A percentile compares a stretch with the other conserved stretches of the same genome.
Conservation (phyloP, 2,888 invertebrate genomes). For the Caradrina kadenii region DNA sequence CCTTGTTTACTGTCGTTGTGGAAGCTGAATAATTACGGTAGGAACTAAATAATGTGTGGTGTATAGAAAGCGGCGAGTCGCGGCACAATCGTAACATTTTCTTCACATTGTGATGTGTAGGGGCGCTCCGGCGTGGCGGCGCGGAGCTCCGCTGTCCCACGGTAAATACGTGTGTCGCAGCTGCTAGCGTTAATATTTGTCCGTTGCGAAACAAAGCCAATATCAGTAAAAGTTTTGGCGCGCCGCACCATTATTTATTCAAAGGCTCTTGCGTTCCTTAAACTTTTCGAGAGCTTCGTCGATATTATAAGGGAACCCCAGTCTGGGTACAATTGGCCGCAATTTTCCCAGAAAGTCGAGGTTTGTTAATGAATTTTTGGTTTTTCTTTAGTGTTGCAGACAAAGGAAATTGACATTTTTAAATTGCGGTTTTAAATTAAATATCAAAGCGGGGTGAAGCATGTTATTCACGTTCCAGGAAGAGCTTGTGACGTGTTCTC, state of each 20-base stretch:
- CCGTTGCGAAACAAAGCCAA: conserved; percentile 81
- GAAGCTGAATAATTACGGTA: background rate
- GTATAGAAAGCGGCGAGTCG: background rate
- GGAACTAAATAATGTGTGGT: conserved; percentile 28
- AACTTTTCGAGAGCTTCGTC: conserved; percentile 72
- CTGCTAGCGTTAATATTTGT: conserved; percentile 81
- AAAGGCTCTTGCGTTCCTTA: conserved; percentile 79
- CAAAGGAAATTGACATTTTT: conserved; percentile 31
- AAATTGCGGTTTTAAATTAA: conserved; percentile 28
- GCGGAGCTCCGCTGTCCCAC: conserved; percentile 25
- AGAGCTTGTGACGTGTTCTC: conserved; percentile 25
- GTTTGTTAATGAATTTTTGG: conserved; percentile 65
- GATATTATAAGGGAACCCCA: conserved; percentile 72
- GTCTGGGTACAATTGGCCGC: conserved; percentile 70
- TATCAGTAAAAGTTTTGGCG: conserved; percentile 83
- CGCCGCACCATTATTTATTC: conserved; percentile 82
- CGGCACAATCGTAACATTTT: conserved; percentile 40
- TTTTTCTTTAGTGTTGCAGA: conserved; percentile 52
- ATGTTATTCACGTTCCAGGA: conserved; percentile 22
- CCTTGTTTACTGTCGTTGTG: conserved; percentile 2
- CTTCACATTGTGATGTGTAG: conserved; percentile 38
- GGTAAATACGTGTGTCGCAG: conserved; percentile 71
- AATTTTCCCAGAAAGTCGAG: conserved; percentile 67
- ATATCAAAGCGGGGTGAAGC: conserved; percentile 24
- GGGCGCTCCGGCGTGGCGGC: conserved; percentile 8